These are phyloP conservation scores for Craniophora ligustri DNA, from an alignment of 2,888 invertebrate genomes.

Conservation along the genomic window DNA sequence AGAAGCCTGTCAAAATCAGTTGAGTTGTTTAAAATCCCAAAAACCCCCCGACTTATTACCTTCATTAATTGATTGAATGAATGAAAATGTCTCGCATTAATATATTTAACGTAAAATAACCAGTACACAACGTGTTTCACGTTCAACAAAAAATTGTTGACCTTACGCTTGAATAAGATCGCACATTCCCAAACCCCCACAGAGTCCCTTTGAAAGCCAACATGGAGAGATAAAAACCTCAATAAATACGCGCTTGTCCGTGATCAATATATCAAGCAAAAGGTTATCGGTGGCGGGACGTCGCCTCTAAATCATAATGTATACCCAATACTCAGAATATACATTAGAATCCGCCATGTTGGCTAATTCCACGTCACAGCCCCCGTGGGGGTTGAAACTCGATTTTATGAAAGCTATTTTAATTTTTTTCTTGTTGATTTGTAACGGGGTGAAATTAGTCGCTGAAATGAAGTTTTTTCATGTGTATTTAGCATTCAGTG, in stretches of 20 bases:
- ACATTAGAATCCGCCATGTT: slow-evolving; percentile 29
- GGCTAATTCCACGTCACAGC: slow-evolving; percentile 40
- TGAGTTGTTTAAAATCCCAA: too few species aligned
- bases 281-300: slow-evolving; percentile 42
- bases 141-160: neutral
- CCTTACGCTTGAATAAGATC: neutral
- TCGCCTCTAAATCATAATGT: slow-evolving; percentile 39
- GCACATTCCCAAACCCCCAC: slow-evolving; percentile 3
- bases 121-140: neutral
- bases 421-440: neutral
- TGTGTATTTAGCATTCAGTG: neutral
- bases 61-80: too few species aligned
- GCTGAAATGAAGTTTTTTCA: neutral
- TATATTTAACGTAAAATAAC: neutral
- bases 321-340: slow-evolving; percentile 23
- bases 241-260: slow-evolving; percentile 33
- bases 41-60: too few species aligned
- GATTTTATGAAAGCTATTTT: slow-evolving; percentile 14
- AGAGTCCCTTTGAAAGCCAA: slow-evolving; percentile 15
- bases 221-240: slow-evolving; percentile 43
- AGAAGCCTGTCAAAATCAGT: too few species aligned
- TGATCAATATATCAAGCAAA: slow-evolving; percentile 47
- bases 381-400: slow-evolving; percentile 3
- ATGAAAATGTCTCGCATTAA: too few species aligned
- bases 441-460: neutral